Conservation (phyloP, 2,113 vertebrate species). For the Oncorhynchus mykiss region DNA sequence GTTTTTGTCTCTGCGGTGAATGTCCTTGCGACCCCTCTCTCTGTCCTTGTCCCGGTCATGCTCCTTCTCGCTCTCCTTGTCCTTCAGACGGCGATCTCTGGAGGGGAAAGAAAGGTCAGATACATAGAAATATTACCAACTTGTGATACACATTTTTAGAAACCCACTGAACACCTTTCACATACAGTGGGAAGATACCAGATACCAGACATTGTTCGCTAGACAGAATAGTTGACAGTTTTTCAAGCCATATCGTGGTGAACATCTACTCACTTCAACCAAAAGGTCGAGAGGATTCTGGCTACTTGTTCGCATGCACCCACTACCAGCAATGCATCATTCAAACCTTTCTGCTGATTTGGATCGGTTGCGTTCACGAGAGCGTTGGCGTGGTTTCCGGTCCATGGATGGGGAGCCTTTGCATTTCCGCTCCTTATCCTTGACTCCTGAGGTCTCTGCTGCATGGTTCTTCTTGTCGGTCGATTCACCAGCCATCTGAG, state of each 20-base stretch:
- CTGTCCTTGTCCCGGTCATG: conserved; percentile 77
- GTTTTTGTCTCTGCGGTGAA: conserved; percentile 86
- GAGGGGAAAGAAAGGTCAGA: background rate
- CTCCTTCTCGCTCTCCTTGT: conserved; percentile 81
- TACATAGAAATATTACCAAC: background rate
- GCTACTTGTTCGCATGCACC: too few species aligned
- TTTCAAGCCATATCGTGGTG: too few species aligned
- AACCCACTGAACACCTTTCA: too few species aligned
- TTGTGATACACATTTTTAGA: too few species aligned
- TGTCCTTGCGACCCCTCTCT: conserved; percentile 84
- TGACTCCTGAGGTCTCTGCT: conserved; percentile 77
- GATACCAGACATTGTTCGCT: too few species aligned
- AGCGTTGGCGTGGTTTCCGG: conserved; percentile 81
- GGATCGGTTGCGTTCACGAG: conserved; percentile 87
- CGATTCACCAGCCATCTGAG: conserved; percentile 91
- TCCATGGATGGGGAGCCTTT: conserved; percentile 85
- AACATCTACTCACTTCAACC: too few species aligned
- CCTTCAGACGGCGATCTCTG: conserved; percentile 90
- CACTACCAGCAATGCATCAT: too few species aligned
- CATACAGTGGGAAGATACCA: too few species aligned
- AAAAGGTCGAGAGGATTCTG: too few species aligned
- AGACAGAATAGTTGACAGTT: too few species aligned
- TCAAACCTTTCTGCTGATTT: conserved; percentile 87
- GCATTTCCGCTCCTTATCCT: conserved; percentile 90
- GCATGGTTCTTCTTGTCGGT: conserved; percentile 88